phyloP scores from a whole-genome alignment of 2,888 invertebrate species.

The Mactromeris polynyma region DNA sequence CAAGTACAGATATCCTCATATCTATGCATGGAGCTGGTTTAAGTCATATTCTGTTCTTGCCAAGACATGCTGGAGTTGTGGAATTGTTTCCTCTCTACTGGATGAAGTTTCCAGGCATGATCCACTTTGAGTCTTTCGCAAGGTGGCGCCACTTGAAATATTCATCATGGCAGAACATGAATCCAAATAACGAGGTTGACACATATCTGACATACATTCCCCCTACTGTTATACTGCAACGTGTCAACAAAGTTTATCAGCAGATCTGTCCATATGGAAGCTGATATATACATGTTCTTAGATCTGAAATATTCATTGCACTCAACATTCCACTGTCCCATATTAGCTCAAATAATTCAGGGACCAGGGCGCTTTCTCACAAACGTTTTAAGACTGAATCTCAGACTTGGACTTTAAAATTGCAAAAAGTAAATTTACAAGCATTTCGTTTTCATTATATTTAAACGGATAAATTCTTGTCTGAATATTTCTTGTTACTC shows the following conservation, averaged over 20 bases:
- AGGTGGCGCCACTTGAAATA: slow-evolving; percentile 84
- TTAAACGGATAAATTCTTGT: too few species aligned
- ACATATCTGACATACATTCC: slow-evolving; percentile 78
- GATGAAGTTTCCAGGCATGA: slow-evolving; percentile 59
- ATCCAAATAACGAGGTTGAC: slow-evolving; percentile 74
- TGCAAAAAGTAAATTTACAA: too few species aligned
- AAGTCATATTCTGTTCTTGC: slow-evolving; percentile 84
- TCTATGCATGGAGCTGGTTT: slow-evolving; percentile 87
- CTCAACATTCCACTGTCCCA: background rate
- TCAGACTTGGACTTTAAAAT: too few species aligned
- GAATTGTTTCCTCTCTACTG: slow-evolving; percentile 85
- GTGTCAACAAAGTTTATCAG: slow-evolving; percentile 30
- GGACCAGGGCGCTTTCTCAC: too few species aligned
- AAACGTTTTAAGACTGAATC: too few species aligned
- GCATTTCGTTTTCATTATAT: too few species aligned
- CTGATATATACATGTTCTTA: background rate
- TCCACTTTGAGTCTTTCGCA: slow-evolving; percentile 84
- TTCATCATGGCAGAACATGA: slow-evolving; percentile 83
- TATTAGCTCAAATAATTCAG: too few species aligned
- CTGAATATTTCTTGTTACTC: too few species aligned
- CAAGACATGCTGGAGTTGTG: slow-evolving; percentile 83
- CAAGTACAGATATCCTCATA: slow-evolving; percentile 84
- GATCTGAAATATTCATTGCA: background rate
- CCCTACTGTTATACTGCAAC: slow-evolving; percentile 54
- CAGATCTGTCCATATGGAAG: slow-evolving; percentile 48